Conservation (phyloP, 35 echinoderm and acorn worm species). For the Lytechinus pictus region DNA sequence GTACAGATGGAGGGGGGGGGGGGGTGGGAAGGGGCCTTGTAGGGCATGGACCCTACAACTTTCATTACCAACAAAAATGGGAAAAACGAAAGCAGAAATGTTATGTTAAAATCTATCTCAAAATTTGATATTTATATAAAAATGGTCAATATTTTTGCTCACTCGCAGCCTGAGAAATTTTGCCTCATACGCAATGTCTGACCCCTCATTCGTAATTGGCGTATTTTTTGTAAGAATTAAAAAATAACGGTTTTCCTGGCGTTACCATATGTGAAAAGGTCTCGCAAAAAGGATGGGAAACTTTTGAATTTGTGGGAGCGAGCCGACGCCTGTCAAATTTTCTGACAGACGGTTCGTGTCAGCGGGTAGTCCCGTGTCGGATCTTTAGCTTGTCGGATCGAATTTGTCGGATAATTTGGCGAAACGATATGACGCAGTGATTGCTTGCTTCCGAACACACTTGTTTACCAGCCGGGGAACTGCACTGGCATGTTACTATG, state of each 20-base stretch:
- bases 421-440: background rate
- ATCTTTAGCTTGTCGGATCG: slow-evolving; percentile 8
- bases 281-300: background rate
- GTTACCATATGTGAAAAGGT: background rate
- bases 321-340: slow-evolving; percentile 26
- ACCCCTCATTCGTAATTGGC: background rate
- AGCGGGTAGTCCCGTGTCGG: slow-evolving; percentile 15
- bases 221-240: background rate
- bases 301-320: background rate
- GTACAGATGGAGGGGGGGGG: too few relatives aligned
- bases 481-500: too few relatives aligned
- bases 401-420: slow-evolving; percentile 19
- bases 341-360: slow-evolving; percentile 38
- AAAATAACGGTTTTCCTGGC: background rate
- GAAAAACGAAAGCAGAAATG: too few relatives aligned
- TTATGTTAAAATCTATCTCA: too few relatives aligned
- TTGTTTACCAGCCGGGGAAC: background rate
- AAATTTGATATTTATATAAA: too few relatives aligned
- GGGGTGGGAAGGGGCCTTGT: too few relatives aligned
- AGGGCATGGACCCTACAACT: too few relatives aligned
- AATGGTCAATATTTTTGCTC: too few relatives aligned
- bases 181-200: too few relatives aligned
- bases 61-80: too few relatives aligned
- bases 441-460: slow-evolving; percentile 7
- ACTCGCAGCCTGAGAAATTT: too few relatives aligned